These are phyloP conservation scores for Grantiella picta DNA, from an alignment of 2,113 vertebrate species.

Conservation along the genomic window DNA sequence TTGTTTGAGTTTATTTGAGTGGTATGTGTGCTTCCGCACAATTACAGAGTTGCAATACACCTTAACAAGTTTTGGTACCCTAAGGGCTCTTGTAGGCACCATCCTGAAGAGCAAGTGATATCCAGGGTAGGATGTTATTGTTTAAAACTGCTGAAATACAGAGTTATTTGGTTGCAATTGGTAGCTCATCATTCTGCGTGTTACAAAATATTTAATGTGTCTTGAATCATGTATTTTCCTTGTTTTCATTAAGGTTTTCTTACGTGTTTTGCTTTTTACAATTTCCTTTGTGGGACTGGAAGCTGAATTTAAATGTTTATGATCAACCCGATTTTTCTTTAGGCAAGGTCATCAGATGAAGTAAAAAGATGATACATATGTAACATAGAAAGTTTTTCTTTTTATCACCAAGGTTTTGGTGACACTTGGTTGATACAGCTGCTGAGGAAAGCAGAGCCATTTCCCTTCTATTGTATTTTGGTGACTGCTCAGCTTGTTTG, in stretches of 20 bases:
- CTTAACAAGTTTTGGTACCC: neutral
- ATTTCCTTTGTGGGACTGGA: neutral
- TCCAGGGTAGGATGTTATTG: neutral
- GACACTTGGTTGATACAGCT: neutral
- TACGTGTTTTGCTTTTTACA: neutral
- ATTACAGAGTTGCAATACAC: neutral
- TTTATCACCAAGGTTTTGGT: neutral
- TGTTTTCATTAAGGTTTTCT: neutral
- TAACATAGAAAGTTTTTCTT: neutral
- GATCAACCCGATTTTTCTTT: neutral
- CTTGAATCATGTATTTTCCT: neutral
- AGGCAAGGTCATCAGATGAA: neutral
- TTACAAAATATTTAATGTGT: neutral
- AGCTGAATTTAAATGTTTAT: neutral
- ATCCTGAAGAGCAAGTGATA: neutral
- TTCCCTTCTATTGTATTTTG: neutral
- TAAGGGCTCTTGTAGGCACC: neutral
- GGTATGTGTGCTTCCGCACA: accelerated
- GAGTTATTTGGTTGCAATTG: neutral
- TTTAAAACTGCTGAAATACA: neutral
- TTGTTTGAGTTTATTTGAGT: too few relatives aligned
- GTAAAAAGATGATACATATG: accelerated
- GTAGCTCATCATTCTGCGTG: accelerated
- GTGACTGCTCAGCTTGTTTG: neutral
- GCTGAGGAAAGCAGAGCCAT: neutral